phyloP scores from a whole-genome alignment of 2,113 vertebrate species.

The Anoura caudifer region DNA sequence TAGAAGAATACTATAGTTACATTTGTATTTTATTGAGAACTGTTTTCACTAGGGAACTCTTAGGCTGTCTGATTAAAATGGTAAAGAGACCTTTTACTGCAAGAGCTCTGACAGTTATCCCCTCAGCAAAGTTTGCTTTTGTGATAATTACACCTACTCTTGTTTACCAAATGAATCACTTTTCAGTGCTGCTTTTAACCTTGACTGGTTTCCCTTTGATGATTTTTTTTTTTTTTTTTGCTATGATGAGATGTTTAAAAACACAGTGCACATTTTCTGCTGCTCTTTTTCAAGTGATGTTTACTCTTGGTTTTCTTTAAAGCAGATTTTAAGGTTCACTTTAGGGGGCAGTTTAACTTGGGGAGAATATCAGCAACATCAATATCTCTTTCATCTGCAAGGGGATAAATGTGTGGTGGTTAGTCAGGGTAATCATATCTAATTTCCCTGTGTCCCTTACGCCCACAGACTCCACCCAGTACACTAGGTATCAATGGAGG shows the following conservation, averaged over 20 bases:
- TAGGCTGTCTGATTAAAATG: constrained; percentile 78
- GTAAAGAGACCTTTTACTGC: constrained; percentile 79
- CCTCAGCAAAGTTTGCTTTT: constrained; percentile 80
- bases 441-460: background rate
- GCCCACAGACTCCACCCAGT: background rate
- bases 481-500: background rate
- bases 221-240: constrained; percentile 59
- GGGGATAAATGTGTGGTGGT: background rate
- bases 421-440: background rate
- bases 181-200: constrained; percentile 75
- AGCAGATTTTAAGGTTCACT: constrained; percentile 26
- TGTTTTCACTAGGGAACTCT: constrained; percentile 74
- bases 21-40: constrained; percentile 78
- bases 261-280: background rate
- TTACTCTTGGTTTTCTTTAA: constrained; percentile 33
- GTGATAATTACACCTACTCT: constrained; percentile 79
- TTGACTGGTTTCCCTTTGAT: constrained; percentile 66
- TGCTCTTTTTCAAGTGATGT: constrained; percentile 37
- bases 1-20: constrained; percentile 63
- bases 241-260: constrained; percentile 72
- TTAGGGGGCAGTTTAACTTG: background rate
- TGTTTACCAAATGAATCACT: constrained; percentile 79
- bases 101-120: constrained; percentile 78
- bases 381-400: background rate
- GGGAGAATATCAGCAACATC: background rate